phyloP scores from a whole-genome alignment of 1,140 invertebrate genomes.

The Aphidius gifuensis region DNA sequence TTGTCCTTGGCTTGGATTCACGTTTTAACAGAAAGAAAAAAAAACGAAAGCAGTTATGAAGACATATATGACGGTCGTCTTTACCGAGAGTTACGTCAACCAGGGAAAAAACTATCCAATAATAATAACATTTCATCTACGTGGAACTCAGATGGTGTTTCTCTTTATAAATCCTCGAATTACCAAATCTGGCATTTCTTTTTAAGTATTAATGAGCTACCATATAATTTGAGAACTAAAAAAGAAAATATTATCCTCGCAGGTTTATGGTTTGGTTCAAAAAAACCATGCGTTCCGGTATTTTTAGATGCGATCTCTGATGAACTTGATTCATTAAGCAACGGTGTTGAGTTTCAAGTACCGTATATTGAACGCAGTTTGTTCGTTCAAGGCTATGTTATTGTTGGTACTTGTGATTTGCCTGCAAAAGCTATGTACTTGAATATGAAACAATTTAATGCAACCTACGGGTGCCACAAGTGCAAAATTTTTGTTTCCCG shows the following conservation, averaged over 20 bases:
- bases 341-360: constrained; percentile 9
- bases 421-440: not conserved
- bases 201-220: constrained; percentile 17
- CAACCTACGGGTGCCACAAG: constrained; percentile 5
- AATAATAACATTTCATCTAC: constrained; percentile 17
- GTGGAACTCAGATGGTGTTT: constrained; percentile 5
- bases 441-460: constrained; percentile 1
- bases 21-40: constrained; percentile 1
- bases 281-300: constrained; percentile 4
- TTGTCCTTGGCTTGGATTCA: not conserved
- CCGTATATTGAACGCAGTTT: not conserved
- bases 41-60: constrained; percentile 4
- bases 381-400: not conserved
- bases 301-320: constrained; percentile 4
- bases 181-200: constrained; percentile 20
- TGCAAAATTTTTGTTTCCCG: not conserved
- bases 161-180: constrained; percentile 16
- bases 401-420: constrained; percentile 15
- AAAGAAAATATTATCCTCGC: constrained; percentile 19
- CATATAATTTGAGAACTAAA: constrained; percentile 8
- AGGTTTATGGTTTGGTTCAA: constrained; percentile 23
- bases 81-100: not conserved
- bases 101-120: not conserved
- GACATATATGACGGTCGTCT: constrained; percentile 17
- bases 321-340: not conserved